These are phyloP conservation scores for Scaptomyza caliginosa DNA, from an alignment of 2,888 invertebrate species.

Conservation along the genomic window DNA sequence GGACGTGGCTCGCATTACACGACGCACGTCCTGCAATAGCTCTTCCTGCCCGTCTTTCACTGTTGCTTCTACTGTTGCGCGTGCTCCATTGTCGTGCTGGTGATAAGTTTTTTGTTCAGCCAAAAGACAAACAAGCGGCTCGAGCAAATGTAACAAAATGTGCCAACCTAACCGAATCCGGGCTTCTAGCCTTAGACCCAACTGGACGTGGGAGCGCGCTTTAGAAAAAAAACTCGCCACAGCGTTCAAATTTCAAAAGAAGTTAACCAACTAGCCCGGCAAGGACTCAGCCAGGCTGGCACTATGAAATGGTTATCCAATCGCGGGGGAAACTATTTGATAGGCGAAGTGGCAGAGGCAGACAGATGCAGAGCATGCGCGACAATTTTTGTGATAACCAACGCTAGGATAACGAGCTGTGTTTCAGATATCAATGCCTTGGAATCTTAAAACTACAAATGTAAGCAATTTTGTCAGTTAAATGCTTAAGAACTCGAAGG, in stretches of 20 bases:
- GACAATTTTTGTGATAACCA: conserved; percentile 10
- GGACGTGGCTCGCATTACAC: conserved; percentile 66
- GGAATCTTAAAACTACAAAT: not conserved
- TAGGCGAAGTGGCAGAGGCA: not conserved
- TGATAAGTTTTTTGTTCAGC: conserved; percentile 10
- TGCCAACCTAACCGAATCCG: conserved; percentile 1
- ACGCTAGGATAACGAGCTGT: conserved; percentile 4
- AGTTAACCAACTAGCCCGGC: conserved; percentile 11
- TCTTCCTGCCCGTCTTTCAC: conserved; percentile 7
- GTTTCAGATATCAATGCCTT: too few species aligned
- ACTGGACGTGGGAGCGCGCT: conserved; percentile 1
- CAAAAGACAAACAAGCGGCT: conserved; percentile 37
- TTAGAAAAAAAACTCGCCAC: conserved; percentile 25
- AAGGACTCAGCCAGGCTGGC: not conserved
- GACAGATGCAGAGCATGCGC: conserved; percentile 21
- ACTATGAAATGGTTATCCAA: conserved; percentile 28
- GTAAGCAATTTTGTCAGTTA: not conserved
- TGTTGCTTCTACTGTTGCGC: conserved; percentile 23
- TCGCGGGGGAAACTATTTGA: conserved; percentile 10
- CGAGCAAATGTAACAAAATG: conserved; percentile 28
- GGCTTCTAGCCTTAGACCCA: not conserved
- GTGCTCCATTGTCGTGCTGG: conserved; percentile 48
- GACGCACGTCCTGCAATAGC: conserved; percentile 21
- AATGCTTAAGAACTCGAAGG: not conserved
- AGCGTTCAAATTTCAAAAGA: conserved; percentile 15